A percentile compares a stretch with the other conserved stretches of the same genome.
These are phyloP conservation scores for Colletes gigas DNA, from an alignment of 1,140 invertebrate species.

Conservation along the genomic window DNA sequence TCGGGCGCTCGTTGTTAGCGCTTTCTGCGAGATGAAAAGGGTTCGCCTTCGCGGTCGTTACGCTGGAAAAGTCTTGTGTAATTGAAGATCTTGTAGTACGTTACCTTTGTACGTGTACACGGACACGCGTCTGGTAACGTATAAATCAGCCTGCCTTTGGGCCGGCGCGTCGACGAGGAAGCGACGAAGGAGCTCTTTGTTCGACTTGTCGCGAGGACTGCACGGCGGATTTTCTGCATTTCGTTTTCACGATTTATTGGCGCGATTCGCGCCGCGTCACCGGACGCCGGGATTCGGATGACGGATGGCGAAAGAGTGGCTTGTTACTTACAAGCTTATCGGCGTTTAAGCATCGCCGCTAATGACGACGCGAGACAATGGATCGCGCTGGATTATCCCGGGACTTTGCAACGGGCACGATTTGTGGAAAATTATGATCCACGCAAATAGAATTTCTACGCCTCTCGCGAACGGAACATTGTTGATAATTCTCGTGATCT, in stretches of 20 bases:
- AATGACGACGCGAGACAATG: too few relatives aligned
- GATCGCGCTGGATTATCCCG: too few relatives aligned
- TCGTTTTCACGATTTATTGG: slow-evolving; percentile 73
- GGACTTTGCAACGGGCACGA: too few relatives aligned
- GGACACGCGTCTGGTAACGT: slow-evolving; percentile 22
- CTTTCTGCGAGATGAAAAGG: slow-evolving; percentile 34
- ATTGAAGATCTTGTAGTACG: slow-evolving; percentile 40
- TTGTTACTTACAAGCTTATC: too few relatives aligned
- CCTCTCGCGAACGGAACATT: too few relatives aligned
- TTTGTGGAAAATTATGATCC: too few relatives aligned
- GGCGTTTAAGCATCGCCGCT: too few relatives aligned
- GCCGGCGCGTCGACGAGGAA: not conserved
- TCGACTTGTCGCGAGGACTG: slow-evolving; percentile 46
- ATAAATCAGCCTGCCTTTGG: slow-evolving; percentile 43
- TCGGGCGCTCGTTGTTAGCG: slow-evolving; percentile 33
- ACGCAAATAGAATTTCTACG: too few relatives aligned
- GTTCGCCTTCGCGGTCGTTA: slow-evolving; percentile 39
- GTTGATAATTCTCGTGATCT: too few relatives aligned
- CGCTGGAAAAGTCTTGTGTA: slow-evolving; percentile 46
- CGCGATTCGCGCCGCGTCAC: slow-evolving; percentile 52
- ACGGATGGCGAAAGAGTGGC: slow-evolving; percentile 23
- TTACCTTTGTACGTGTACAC: slow-evolving; percentile 29
- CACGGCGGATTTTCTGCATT: slow-evolving; percentile 59
- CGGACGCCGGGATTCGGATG: slow-evolving; percentile 4
- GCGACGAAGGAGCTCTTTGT: slow-evolving; percentile 27